Percentiles rank a stretch among this genome's conserved stretches.
These are phyloP conservation scores for Acanthurus leucopareius DNA, from an alignment of 2,797 vertebrate species.

Conservation along the genomic window DNA sequence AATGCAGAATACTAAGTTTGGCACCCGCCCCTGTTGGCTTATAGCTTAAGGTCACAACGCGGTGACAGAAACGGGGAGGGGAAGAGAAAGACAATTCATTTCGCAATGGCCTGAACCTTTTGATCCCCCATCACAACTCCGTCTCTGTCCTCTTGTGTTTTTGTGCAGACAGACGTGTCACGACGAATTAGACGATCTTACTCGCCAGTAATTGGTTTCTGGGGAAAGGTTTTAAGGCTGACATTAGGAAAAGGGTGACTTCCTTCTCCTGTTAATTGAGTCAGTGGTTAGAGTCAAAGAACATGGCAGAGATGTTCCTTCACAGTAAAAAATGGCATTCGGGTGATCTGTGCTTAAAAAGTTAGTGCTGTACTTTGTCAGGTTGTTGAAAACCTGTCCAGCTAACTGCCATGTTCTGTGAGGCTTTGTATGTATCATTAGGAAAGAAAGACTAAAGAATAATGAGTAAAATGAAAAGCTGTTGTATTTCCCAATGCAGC, in stretches of 20 bases:
- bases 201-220: conserved; percentile 84
- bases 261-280: conserved; percentile 76
- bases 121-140: conserved; percentile 73
- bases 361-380: conserved; percentile 64
- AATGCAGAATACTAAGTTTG: conserved; percentile 80
- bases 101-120: conserved; percentile 64
- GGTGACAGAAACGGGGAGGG: conserved; percentile 73
- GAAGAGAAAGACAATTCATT: conserved; percentile 70
- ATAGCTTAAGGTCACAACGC: conserved; percentile 83
- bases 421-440: conserved; percentile 55
- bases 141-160: conserved; percentile 62
- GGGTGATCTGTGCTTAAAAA: conserved; percentile 51
- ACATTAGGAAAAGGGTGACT: conserved; percentile 81
- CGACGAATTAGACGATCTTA: conserved; percentile 79
- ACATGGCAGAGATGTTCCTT: conserved; percentile 62
- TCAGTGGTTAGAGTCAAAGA: conserved; percentile 71
- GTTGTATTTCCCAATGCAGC: conserved; percentile 37
- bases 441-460: conserved; percentile 52
- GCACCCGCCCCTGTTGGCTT: conserved; percentile 75
- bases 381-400: conserved; percentile 56
- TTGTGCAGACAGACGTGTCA: conserved; percentile 76
- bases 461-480: conserved; percentile 52
- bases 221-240: conserved; percentile 80
- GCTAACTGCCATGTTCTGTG: conserved; percentile 9
- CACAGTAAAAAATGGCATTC: conserved; percentile 53